A percentile compares a stretch with the other conserved stretches of the same genome.
These are phyloP conservation scores for Mustela nigripes DNA, from an alignment of 2,113 vertebrate species.

Conservation along the genomic window DNA sequence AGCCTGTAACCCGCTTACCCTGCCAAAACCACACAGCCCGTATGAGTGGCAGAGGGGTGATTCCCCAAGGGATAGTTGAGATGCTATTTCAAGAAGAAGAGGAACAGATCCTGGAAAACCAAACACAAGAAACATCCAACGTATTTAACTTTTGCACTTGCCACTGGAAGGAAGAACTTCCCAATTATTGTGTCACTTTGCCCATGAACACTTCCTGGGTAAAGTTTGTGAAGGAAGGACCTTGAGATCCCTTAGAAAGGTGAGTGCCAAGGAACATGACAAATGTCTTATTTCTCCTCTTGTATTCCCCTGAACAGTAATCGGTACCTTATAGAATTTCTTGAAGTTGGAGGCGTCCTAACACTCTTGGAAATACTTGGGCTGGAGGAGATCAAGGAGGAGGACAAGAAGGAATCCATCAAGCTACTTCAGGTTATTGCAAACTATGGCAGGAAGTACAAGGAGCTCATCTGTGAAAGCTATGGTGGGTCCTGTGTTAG, in stretches of 20 bases:
- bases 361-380: conserved; percentile 92
- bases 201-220: conserved; percentile 7
- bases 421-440: conserved; percentile 89
- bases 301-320: conserved; percentile 83
- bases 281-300: conserved; percentile 41
- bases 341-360: conserved; percentile 90
- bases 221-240: background rate
- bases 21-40: background rate
- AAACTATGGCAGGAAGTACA: conserved; percentile 89
- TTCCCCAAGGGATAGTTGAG: background rate
- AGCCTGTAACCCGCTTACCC: background rate
- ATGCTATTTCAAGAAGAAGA: conserved; percentile 8
- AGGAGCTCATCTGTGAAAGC: conserved; percentile 94
- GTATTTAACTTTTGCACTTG: background rate
- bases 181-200: background rate
- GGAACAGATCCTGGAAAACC: background rate
- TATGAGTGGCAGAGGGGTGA: background rate
- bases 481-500: conserved; percentile 80
- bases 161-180: conserved; percentile 47
- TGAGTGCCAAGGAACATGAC: background rate
- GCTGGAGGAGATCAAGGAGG: conserved; percentile 87
- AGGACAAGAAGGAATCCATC: conserved; percentile 89
- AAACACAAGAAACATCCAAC: background rate
- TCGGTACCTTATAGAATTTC: conserved; percentile 91
- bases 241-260: background rate